phyloP scores from a whole-genome alignment of 2,888 invertebrate genomes.

The Leucophenga maculata region DNA sequence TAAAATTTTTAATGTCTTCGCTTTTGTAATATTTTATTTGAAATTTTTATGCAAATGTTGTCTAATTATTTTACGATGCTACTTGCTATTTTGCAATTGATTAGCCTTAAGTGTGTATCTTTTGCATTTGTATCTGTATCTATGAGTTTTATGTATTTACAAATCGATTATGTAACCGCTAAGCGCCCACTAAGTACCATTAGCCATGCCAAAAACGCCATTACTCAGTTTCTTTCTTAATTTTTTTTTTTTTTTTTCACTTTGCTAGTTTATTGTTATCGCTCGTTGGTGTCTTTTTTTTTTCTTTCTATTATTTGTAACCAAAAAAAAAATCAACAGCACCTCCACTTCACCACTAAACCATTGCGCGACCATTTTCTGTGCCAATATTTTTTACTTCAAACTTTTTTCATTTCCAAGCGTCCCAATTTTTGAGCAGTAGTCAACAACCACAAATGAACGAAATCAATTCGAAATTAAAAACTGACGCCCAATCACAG shows the following conservation, averaged over 20 bases:
- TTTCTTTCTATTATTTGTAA: background rate
- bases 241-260: background rate
- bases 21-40: background rate
- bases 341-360: too few species aligned
- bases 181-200: slow-evolving; percentile 17
- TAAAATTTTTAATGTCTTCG: background rate
- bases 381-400: background rate
- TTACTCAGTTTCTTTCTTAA: background rate
- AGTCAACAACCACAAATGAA: too few species aligned
- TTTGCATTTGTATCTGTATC: background rate
- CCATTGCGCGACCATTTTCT: background rate
- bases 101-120: too few species aligned
- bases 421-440: too few species aligned
- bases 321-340: background rate
- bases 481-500: too few species aligned
- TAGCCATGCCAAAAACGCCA: background rate
- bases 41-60: too few species aligned
- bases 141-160: slow-evolving; percentile 3
- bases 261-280: too few species aligned
- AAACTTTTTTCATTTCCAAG: too few species aligned
- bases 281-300: background rate
- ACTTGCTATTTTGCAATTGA: too few species aligned
- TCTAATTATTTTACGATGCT: too few species aligned
- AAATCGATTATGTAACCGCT: slow-evolving; percentile 12
- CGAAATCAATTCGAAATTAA: too few species aligned